Percentiles rank a stretch among this genome's conserved stretches.
phyloP scores from a whole-genome alignment of 2,888 invertebrate species.

The Lasioglossum figueresi region DNA sequence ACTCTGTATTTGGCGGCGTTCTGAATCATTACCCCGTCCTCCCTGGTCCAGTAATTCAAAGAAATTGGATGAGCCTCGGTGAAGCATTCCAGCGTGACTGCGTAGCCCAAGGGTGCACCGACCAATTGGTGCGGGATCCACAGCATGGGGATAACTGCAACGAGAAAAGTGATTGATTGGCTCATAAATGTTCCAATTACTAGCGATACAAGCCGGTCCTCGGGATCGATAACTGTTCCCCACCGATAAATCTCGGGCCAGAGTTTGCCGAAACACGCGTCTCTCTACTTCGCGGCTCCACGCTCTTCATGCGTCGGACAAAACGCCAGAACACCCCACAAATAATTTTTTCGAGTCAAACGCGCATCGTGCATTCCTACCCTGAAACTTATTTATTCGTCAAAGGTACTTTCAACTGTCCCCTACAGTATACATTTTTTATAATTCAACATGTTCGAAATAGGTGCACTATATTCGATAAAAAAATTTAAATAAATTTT shows the following conservation, averaged over 20 bases:
- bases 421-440: too few species aligned
- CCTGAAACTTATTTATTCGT: neutral
- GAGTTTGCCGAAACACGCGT: slow-evolving; percentile 28
- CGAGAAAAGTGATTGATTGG: slow-evolving; percentile 77
- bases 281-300: slow-evolving; percentile 12
- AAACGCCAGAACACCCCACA: neutral
- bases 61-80: slow-evolving; percentile 96
- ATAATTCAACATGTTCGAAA: too few species aligned
- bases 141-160: slow-evolving; percentile 95
- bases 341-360: neutral
- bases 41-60: slow-evolving; percentile 95
- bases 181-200: slow-evolving; percentile 80
- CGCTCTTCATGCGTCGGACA: neutral
- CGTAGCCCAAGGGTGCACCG: slow-evolving; percentile 92
- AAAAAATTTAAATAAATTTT: neutral
- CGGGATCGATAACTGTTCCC: slow-evolving; percentile 71
- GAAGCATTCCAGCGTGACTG: slow-evolving; percentile 94
- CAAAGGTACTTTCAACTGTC: too few species aligned
- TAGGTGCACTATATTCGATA: too few species aligned
- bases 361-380: neutral
- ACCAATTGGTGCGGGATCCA: slow-evolving; percentile 96
- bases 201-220: slow-evolving; percentile 70
- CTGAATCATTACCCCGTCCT: slow-evolving; percentile 95
- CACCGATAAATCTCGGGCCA: slow-evolving; percentile 71
- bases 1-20: slow-evolving; percentile 91